Conservation (phyloP, 1,140 invertebrate genomes). For the Zaprionus taronus region DNA sequence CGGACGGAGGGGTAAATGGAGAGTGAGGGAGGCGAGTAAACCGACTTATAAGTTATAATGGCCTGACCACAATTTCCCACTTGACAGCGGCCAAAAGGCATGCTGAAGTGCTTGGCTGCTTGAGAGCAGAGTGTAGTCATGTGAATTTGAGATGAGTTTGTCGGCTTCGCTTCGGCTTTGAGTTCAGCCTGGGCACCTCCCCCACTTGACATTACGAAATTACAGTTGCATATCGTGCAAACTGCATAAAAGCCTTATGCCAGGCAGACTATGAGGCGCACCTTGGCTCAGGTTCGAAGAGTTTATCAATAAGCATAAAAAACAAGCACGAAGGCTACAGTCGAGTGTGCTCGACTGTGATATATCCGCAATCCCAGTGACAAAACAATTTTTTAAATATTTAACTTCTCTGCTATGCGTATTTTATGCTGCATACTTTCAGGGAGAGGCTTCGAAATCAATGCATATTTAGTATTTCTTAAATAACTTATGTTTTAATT, state of each 20-base stretch:
- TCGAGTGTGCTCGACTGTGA: too few relatives aligned
- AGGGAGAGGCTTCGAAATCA: too few relatives aligned
- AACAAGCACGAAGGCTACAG: too few relatives aligned
- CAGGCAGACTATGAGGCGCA: slow-evolving; percentile 18
- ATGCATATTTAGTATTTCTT: too few relatives aligned
- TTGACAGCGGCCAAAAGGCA: slow-evolving; percentile 75
- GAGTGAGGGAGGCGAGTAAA: not conserved
- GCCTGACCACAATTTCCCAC: slow-evolving; percentile 78
- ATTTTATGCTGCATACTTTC: too few relatives aligned
- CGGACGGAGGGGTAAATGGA: not conserved
- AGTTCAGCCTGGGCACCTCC: slow-evolving; percentile 9
- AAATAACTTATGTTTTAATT: too few relatives aligned
- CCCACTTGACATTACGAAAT: slow-evolving; percentile 61
- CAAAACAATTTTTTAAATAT: too few relatives aligned
- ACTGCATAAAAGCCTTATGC: slow-evolving; percentile 32
- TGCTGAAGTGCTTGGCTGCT: slow-evolving; percentile 73
- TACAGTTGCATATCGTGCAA: slow-evolving; percentile 53
- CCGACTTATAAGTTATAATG: slow-evolving; percentile 75
- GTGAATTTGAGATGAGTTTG: slow-evolving; percentile 59
- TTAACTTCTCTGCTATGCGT: too few relatives aligned
- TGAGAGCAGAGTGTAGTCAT: slow-evolving; percentile 71
- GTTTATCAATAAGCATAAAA: slow-evolving; percentile 58
- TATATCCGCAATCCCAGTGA: too few relatives aligned
- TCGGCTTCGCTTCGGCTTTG: slow-evolving; percentile 19
- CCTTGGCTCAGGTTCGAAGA: not conserved